Evolutionary conservation across 2,888 invertebrate genomes (phyloP), one percentile per base, ranked within the genome.

Genomic region (Campoplex nolae): DNA sequence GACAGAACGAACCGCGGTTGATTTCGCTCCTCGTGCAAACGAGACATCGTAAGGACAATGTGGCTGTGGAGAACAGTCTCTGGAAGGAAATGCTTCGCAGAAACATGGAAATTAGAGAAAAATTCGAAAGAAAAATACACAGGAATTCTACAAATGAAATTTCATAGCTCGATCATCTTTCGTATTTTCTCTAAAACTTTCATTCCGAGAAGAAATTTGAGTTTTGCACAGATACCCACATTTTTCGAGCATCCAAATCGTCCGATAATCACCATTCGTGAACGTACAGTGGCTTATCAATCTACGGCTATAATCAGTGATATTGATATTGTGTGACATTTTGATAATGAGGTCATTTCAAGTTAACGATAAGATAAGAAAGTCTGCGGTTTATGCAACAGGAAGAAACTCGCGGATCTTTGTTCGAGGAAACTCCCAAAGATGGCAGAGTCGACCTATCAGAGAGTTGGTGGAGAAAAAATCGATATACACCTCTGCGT

Each of bases 381-480:
- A 45, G 45, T 45, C 13, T 45, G 45, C 45, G 45, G 45, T 45
- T 45, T 45, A 11, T 45, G 45, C 45, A 45, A 45, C 45, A 45
- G 82, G 82, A 74, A 62, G 67, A 75, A 80, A 83, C 73, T 73
- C 51, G 32, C n/a, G 16, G 42, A 67, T 79, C 28, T 58, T 65
- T 48, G 83, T 80, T 86, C 71, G 42, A 58, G 62, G 56, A 67
- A 35, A 79, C 8, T 42, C 75, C 86, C 38, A 62, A 80, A 86
- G 83, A 86, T 80, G 79, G 79, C 79, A 67, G 62, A 80, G 48
- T 65, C 38, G 28, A 16, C n/a, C 79, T 56, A 76, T 58, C 23
- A 23, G 38, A 38, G 38, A 54, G 79, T 79, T 83, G 70, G 70
- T 70, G 68, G 70, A 51, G 48, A 79, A 45, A 79, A 79, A 78